Base-by-base conservation (phyloP, 2,888 invertebrate genomes). In the Stenotaenia linearis region DNA sequence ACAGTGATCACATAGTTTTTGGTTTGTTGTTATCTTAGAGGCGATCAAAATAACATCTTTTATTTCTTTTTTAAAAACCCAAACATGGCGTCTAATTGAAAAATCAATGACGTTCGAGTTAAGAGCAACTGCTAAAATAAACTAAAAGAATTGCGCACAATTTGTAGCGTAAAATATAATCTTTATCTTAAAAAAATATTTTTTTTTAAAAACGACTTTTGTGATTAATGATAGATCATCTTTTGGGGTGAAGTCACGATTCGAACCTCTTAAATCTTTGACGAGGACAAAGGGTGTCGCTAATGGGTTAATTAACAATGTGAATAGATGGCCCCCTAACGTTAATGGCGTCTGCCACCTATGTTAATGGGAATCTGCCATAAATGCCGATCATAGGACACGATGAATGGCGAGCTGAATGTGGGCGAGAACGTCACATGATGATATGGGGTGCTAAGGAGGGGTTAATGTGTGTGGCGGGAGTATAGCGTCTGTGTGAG, bases 301-400 rank as follows among this genome's bases (percentile, higher is more conserved):
- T 69, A 69, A 69, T 69, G 69, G 69, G 69, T 69, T 69, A 69
- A 69, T 69, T 69, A 69, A 69, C 69, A 69, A 69, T 28, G 56
- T 56, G 69, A 69, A 69, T 69, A 69, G 69, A 69, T 69, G 69
- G 25, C 69, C 69, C 69, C 69, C 28, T 25, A 28, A n/a, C 25
- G 69, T 69, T 69, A 69, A 69, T 69, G 69, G 69, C 69, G 69
- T 25, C 69, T 69, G 69, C 69, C 69, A 69, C 69, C 69, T 69
- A 69, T 69, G 69, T 69, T 69, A 69, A 69, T 69, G 69, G 25
- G 69, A 69, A 69, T 69, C 69, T 28, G 69, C 69, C 69, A 69
- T 69, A 69, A 69, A 69, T 69, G 69, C 69, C 69, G 69, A 69
- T 69, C 28, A 69, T 69, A 69, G 69, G 69, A 28, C 69, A 69